Percentiles rank a stretch among this genome's conserved stretches.
phyloP scores from a whole-genome alignment of 2,113 vertebrate genomes.

The Nipponia nippon region DNA sequence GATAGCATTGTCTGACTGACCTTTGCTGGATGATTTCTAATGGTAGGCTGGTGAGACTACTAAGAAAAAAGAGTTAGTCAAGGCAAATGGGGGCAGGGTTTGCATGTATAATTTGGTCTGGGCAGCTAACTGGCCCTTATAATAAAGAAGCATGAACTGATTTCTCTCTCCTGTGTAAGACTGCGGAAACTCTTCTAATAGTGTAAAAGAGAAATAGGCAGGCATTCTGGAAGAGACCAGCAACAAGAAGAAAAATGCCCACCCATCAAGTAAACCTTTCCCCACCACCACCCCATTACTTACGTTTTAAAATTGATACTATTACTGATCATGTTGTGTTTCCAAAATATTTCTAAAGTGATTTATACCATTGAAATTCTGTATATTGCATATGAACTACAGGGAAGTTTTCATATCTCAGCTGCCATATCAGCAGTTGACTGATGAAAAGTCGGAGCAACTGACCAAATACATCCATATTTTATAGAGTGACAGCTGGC shows the following conservation, averaged over 20 bases:
- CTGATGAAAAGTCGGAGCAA: neutral
- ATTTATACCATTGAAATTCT: neutral
- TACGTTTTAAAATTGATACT: neutral
- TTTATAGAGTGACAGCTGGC: neutral
- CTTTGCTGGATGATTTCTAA: neutral
- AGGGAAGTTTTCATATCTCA: neutral
- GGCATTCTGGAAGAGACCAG: neutral
- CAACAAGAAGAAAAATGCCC: neutral
- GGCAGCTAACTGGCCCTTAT: neutral
- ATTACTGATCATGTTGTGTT: neutral
- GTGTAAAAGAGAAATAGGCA: neutral
- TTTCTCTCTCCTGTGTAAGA: neutral
- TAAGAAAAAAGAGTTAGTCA: neutral
- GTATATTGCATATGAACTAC: neutral
- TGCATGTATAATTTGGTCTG: neutral
- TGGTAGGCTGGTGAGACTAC: neutral
- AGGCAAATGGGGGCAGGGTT: neutral
- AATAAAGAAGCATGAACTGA: neutral
- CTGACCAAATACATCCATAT: neutral
- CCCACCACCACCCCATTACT: neutral
- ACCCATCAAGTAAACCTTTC: neutral
- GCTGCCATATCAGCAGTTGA: neutral
- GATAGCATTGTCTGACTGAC: neutral
- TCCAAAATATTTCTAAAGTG: neutral
- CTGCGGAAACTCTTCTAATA: neutral